A percentile compares a stretch with the other conserved stretches of the same genome.
phyloP scores from a whole-genome alignment of 2,888 invertebrate species.

The Hydropsyche betteni region DNA sequence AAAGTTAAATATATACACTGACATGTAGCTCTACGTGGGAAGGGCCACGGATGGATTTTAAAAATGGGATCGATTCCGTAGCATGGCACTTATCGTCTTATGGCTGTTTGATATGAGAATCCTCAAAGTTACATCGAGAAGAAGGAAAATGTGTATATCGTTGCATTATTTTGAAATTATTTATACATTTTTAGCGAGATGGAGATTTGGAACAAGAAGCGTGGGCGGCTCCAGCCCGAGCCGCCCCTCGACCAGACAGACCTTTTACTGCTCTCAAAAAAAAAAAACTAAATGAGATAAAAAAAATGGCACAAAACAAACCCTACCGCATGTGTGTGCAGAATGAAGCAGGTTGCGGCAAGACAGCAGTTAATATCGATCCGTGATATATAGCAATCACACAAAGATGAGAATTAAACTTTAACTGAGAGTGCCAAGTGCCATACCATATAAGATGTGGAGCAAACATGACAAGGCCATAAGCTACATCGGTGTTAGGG shows the following conservation, averaged over 20 bases:
- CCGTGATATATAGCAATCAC: slow-evolving; percentile 46
- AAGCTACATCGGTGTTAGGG: slow-evolving; percentile 41
- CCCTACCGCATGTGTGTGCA: slow-evolving; percentile 23
- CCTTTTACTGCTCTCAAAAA: slow-evolving; percentile 37
- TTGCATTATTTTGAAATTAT: too few species aligned
- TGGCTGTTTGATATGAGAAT: slow-evolving; percentile 12
- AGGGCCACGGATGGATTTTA: slow-evolving; percentile 57
- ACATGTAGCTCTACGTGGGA: slow-evolving; percentile 60
- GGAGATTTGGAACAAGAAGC: slow-evolving; percentile 71
- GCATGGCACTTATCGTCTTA: slow-evolving; percentile 63
- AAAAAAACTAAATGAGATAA: too few species aligned
- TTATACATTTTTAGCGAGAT: slow-evolving; percentile 50
- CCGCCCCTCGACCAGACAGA: slow-evolving; percentile 41
- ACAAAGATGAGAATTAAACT: slow-evolving; percentile 45
- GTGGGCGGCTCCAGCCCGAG: slow-evolving; percentile 54
- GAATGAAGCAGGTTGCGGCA: slow-evolving; percentile 24
- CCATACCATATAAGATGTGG: slow-evolving; percentile 50
- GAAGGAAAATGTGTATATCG: background rate
- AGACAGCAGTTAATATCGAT: slow-evolving; percentile 27
- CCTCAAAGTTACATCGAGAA: background rate
- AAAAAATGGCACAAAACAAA: slow-evolving; percentile 36
- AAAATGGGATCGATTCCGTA: slow-evolving; percentile 59
- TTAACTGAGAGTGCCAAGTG: slow-evolving; percentile 48
- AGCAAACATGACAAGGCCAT: slow-evolving; percentile 46
- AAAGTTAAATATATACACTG: slow-evolving; percentile 49